A percentile compares a stretch with the other conserved stretches of the same genome.
Conservation (phyloP, 2,888 invertebrate species). For the Tetropium fuscum region DNA sequence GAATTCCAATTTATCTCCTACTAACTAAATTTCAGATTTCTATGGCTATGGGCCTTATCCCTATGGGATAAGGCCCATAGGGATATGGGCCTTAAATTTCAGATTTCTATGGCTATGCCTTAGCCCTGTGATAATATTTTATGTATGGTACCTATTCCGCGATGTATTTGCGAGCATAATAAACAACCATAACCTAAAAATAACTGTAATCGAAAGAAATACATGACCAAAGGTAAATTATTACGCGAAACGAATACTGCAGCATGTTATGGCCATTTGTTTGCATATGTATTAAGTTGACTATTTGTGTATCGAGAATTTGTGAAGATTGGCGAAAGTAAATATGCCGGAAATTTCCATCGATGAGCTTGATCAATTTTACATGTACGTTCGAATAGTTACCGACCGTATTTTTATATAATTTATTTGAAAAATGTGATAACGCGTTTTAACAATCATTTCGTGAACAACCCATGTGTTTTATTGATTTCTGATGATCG, state of each 20-base stretch:
- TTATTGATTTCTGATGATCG: too few species aligned
- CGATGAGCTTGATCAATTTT: slow-evolving; percentile 8
- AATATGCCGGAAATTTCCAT: not conserved
- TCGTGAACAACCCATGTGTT: slow-evolving; percentile 12
- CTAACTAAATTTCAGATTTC: too few species aligned
- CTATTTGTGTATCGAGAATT: not conserved
- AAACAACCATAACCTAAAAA: slow-evolving; percentile 20
- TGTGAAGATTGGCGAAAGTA: not conserved
- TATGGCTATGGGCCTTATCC: too few species aligned
- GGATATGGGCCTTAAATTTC: too few species aligned
- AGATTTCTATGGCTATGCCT: too few species aligned
- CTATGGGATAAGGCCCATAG: too few species aligned
- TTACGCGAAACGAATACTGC: slow-evolving; percentile 14
- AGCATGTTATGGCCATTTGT: slow-evolving; percentile 21
- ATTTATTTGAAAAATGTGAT: slow-evolving; percentile 45
- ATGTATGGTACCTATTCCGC: too few species aligned
- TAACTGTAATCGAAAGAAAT: slow-evolving; percentile 35
- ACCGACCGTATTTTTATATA: slow-evolving; percentile 24
- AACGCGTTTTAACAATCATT: slow-evolving; percentile 51
- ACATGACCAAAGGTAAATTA: slow-evolving; percentile 41
- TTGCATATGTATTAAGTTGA: not conserved
- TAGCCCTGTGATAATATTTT: too few species aligned
- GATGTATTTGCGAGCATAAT: slow-evolving; percentile 8
- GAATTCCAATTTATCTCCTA: too few species aligned
- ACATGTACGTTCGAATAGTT: slow-evolving; percentile 12